phyloP scores from a whole-genome alignment of 2,113 vertebrate genomes.

The Lepisosteus oculatus region DNA sequence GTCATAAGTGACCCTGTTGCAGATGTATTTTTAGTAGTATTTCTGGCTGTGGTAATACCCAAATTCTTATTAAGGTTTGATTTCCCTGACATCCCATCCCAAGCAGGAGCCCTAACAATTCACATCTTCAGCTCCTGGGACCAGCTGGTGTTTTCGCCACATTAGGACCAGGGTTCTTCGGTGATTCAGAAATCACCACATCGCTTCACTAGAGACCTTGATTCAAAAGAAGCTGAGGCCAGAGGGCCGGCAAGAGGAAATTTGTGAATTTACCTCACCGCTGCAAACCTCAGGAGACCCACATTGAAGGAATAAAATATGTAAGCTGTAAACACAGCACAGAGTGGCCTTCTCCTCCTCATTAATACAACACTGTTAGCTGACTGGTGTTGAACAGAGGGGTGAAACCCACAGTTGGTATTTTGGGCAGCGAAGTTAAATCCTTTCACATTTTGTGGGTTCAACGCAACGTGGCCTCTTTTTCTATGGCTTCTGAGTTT shows the following conservation, averaged over 20 bases:
- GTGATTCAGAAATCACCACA: neutral
- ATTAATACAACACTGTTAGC: slow-evolving; percentile 11
- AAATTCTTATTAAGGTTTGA: neutral
- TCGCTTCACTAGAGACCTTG: neutral
- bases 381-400: slow-evolving; percentile 17
- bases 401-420: slow-evolving; percentile 13
- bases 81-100: neutral
- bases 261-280: neutral
- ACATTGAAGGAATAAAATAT: neutral
- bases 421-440: slow-evolving; percentile 3
- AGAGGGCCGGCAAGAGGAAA: neutral
- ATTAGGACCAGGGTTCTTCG: neutral
- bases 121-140: neutral
- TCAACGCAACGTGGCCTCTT: neutral
- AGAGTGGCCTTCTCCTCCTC: slow-evolving; percentile 30
- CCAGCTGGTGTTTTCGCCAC: neutral
- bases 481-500: neutral
- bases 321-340: neutral
- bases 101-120: neutral
- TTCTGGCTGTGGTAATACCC: neutral
- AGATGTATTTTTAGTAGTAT: too few species aligned
- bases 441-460: neutral
- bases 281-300: neutral
- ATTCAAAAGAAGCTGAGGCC: neutral
- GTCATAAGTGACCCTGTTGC: too few species aligned